These are phyloP conservation scores for Gastracanthus pulcherrimus DNA, from an alignment of 2,888 invertebrate genomes.

Conservation along the genomic window DNA sequence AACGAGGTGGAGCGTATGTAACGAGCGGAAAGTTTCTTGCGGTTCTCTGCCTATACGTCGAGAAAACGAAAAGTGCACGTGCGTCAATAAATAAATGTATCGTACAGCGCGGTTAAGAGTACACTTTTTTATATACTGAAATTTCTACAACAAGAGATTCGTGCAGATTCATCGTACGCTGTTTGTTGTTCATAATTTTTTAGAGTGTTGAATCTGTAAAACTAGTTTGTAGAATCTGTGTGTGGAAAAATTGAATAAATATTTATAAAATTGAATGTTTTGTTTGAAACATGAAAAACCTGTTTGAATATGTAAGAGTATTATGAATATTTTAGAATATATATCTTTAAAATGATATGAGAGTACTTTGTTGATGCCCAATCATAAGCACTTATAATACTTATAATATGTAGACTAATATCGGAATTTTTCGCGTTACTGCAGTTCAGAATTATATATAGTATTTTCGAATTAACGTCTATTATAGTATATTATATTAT, in stretches of 20 bases:
- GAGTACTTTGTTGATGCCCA: no score
- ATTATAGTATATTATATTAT: no score
- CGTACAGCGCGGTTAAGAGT: conserved; percentile 4
- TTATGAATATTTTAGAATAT: background rate
- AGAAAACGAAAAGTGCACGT: conserved; percentile 17
- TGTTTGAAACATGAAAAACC: background rate
- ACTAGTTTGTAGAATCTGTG: background rate
- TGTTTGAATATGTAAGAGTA: background rate
- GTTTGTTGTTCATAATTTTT: background rate
- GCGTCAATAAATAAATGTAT: background rate
- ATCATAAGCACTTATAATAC: no score
- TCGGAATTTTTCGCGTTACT: no score
- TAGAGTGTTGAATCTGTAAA: background rate
- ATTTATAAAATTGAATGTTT: background rate
- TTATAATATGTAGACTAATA: no score
- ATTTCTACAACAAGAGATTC: conserved; percentile 10
- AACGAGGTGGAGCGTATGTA: conserved; percentile 3
- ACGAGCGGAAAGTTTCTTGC: conserved; percentile 29
- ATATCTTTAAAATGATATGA: background rate
- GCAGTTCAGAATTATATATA: no score
- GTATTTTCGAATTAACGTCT: no score
- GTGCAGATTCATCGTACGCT: background rate
- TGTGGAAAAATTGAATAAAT: background rate
- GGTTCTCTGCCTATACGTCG: background rate
- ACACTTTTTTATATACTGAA: conserved; percentile 2